A percentile compares a stretch with the other conserved stretches of the same genome.
Conservation (phyloP, 2,888 invertebrate species). For the Dynastes tityus region DNA sequence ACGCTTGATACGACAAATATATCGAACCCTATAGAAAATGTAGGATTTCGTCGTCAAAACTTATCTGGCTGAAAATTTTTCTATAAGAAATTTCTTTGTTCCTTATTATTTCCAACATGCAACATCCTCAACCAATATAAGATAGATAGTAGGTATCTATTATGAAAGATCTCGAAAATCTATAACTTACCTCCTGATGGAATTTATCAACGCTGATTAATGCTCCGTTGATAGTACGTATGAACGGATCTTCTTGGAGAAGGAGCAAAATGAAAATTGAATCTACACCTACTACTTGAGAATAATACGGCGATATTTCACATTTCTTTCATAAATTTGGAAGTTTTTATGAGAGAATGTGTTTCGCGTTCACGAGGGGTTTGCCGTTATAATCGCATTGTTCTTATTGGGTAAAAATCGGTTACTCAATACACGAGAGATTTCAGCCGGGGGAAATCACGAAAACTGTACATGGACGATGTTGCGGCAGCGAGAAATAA, state of each 20-base stretch:
- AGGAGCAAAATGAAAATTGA: slow-evolving; percentile 29
- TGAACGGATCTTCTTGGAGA: background rate
- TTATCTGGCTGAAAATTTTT: no score
- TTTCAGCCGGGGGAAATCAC: slow-evolving; percentile 44
- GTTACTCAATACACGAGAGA: slow-evolving; percentile 33
- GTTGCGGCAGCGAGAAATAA: slow-evolving; percentile 30
- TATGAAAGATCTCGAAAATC: background rate
- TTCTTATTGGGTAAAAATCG: slow-evolving; percentile 42
- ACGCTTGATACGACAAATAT: no score
- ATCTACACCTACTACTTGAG: slow-evolving; percentile 10
- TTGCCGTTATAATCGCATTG: slow-evolving; percentile 37
- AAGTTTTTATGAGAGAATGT: slow-evolving; percentile 31
- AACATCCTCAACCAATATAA: background rate
- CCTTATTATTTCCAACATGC: background rate
- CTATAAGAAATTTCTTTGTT: background rate
- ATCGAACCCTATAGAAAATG: no score
- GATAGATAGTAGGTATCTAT: background rate
- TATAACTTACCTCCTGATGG: background rate
- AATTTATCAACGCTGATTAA: background rate
- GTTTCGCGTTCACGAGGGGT: slow-evolving; percentile 35
- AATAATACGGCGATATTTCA: slow-evolving; percentile 43
- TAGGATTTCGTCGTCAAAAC: no score
- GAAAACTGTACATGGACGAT: slow-evolving; percentile 33
- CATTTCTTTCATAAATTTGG: slow-evolving; percentile 36
- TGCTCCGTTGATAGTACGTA: background rate